Evolutionary conservation across 2,797 vertebrate genomes (phyloP).

Genomic region (Echiichthys vipera): DNA sequence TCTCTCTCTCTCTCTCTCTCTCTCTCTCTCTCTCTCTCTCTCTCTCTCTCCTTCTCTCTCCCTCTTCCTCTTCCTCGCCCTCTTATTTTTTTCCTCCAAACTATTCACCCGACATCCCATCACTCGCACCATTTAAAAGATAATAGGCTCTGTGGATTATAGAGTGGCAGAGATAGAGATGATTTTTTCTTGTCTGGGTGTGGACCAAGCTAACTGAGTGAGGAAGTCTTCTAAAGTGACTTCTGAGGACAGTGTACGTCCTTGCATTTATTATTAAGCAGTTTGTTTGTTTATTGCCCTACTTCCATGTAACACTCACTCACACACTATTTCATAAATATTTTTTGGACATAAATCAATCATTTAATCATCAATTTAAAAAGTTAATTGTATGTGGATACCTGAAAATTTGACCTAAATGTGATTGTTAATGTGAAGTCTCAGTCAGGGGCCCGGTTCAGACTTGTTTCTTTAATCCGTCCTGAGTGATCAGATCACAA

Average conservation of each 20-base stretch:
- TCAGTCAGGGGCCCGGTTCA: too few species aligned
- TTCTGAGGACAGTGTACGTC: constrained; percentile 7
- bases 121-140: constrained; percentile 63
- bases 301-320: constrained; percentile 4
- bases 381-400: neutral
- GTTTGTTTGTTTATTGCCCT: constrained; percentile 14
- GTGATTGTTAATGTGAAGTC: too few species aligned
- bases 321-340: neutral
- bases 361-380: neutral
- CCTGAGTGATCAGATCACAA: too few species aligned
- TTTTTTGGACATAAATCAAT: neutral
- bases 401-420: too few species aligned
- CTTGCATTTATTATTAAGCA: constrained; percentile 17
- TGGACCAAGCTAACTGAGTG: constrained; percentile 9
- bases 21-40: constrained; percentile 35
- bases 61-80: constrained; percentile 12
- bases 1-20: constrained; percentile 30
- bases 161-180: constrained; percentile 32
- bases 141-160: constrained; percentile 62
- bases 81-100: constrained; percentile 49
- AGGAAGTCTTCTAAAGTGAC: constrained; percentile 11
- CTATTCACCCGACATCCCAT: constrained; percentile 46
- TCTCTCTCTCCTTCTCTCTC: constrained; percentile 31
- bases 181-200: constrained; percentile 14
- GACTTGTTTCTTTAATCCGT: too few species aligned